Base-by-base conservation (phyloP, 2,888 invertebrate genomes). In the Leptothorax acervorum region DNA sequence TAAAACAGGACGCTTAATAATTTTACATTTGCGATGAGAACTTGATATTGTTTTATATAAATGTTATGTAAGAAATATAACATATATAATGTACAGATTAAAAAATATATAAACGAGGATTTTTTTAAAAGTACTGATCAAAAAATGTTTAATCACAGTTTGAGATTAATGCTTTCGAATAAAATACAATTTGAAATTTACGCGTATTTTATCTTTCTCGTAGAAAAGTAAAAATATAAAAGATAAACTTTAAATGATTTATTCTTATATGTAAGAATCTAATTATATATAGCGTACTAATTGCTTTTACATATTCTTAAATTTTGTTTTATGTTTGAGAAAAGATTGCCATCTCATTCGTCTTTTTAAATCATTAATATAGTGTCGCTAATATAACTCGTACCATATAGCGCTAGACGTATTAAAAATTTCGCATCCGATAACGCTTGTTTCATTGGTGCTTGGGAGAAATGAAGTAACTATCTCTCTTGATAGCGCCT, bases 381-480 rank as follows among this genome's bases (percentile, higher is more conserved):
- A 51, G 35, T 5, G 5, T 76, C 28, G 28, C 18, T 42, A 66
- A 66, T 39, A 63, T 31, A 35, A 3, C 39, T 63, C 3, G 4
- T 0, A 31, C 2, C 28, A 74, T 39, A 35, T 60, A 75, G n/a
- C 11, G 18, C 23, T 63, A 71, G 65, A 84, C 82, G 70, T 35
- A 81, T 89, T 88, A 86, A 87, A 86, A 88, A 85, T 75, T 35
- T 82, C 76, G 82, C 70, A 66, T 82, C 85, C 84, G 87, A 89
- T 88, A 89, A 85, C 71, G 85, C 78, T 85, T 86, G 70, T 76
- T 79, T 88, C 81, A 88, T 89, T 86, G 85, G 88, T 87, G 73
- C 87, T 89, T 85, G 62, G 76, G 71, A 86, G 86, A 86, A 89
- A 89, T 89, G 87, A 83, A 87, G 85, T 87, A 87, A 85, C 88